A percentile compares a stretch with the other conserved stretches of the same genome.
These are phyloP conservation scores for Ascaphus truei DNA, from an alignment of 2,113 vertebrate genomes.

Conservation along the genomic window DNA sequence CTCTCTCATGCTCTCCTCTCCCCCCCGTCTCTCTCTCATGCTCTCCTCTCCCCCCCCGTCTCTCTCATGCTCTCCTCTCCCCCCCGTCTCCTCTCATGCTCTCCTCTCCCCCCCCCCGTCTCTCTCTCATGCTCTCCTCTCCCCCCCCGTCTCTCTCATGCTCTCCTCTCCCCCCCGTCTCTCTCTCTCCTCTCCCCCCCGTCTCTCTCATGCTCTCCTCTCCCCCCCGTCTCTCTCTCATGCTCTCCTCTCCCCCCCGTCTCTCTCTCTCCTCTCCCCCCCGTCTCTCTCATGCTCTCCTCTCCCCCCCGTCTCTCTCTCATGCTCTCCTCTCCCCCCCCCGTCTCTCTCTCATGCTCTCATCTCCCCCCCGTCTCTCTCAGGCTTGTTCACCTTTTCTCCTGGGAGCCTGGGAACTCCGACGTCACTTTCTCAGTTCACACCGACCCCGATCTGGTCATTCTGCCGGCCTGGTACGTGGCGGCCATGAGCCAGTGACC, in stretches of 20 bases:
- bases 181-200: neutral
- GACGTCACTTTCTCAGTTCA: slow-evolving; percentile 68
- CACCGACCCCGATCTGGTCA: slow-evolving; percentile 53
- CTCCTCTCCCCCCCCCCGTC: too few species aligned
- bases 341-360: neutral
- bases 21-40: slow-evolving; percentile 34
- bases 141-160: slow-evolving; percentile 39
- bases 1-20: neutral
- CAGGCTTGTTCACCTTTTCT: slow-evolving; percentile 69
- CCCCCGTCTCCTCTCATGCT: slow-evolving; percentile 44
- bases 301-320: neutral
- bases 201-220: slow-evolving; percentile 49
- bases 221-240: neutral
- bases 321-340: slow-evolving; percentile 65
- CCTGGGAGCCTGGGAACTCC: slow-evolving; percentile 62
- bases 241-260: neutral
- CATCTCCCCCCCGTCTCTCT: neutral
- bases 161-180: slow-evolving; percentile 34
- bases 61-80: neutral
- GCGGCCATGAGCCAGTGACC: neutral
- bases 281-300: slow-evolving; percentile 48
- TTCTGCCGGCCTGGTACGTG: slow-evolving; percentile 10
- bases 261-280: slow-evolving; percentile 58
- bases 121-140: neutral
- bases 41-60: slow-evolving; percentile 59